Evolutionary conservation across 2,888 invertebrate species (phyloP).

Genomic region (Pandemis cinnamomeana): DNA sequence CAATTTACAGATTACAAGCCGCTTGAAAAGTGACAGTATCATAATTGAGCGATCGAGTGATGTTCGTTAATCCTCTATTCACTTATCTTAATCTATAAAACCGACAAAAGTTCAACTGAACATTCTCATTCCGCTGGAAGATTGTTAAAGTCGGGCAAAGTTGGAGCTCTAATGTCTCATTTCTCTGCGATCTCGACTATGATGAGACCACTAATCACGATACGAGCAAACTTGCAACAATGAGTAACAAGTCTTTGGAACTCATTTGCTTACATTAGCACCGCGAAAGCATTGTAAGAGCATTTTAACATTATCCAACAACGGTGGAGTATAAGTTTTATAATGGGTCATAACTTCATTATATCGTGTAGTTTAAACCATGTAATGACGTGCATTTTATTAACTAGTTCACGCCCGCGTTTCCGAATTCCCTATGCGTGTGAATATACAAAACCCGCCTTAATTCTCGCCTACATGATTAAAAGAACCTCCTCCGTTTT

Average conservation of each 20-base stretch:
- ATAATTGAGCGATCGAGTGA: background rate
- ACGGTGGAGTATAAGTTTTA: background rate
- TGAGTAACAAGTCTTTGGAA: conserved; percentile 7
- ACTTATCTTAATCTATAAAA: conserved; percentile 7
- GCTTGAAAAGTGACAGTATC: background rate
- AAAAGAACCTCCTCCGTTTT: too few relatives aligned
- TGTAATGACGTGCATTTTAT: too few relatives aligned
- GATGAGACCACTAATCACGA: conserved; percentile 7
- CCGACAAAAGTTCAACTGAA: conserved; percentile 1
- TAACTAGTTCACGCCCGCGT: too few relatives aligned
- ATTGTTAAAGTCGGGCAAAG: background rate
- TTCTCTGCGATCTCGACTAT: background rate
- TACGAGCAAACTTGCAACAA: conserved; percentile 4
- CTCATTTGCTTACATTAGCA: conserved; percentile 9
- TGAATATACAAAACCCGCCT: too few relatives aligned
- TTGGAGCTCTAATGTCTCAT: background rate
- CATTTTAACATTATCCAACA: background rate
- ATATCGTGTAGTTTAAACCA: background rate
- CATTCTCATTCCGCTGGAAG: background rate
- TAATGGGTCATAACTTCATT: background rate
- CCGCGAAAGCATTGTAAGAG: background rate
- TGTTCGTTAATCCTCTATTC: background rate
- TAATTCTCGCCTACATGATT: too few relatives aligned
- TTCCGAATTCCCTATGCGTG: background rate
- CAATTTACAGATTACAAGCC: background rate